Evolutionary conservation across 2,797 vertebrate genomes (phyloP).

Genomic region (Menidia menidia): DNA sequence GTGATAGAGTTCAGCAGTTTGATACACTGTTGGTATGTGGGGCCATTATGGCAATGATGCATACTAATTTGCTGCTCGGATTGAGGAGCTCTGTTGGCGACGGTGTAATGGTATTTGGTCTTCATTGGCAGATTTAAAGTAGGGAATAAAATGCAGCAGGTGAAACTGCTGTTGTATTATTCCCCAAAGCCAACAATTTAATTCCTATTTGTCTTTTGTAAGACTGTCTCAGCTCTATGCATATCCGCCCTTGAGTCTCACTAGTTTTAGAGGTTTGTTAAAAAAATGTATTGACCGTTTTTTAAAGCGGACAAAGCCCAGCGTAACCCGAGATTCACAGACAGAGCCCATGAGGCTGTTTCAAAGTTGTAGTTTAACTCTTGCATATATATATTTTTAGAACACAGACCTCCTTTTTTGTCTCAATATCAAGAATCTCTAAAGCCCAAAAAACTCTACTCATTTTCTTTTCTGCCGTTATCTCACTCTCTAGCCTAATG

Average conservation of each 20-base stretch:
- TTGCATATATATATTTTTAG: neutral
- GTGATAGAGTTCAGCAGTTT: conserved; percentile 62
- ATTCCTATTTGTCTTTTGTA: conserved; percentile 1
- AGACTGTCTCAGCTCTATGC: conserved; percentile 8
- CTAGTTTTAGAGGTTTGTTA: conserved; percentile 23
- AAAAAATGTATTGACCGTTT: conserved; percentile 26
- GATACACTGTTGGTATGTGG: conserved; percentile 49
- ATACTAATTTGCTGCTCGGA: conserved; percentile 61
- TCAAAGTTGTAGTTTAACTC: conserved; percentile 6
- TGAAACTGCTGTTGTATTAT: conserved; percentile 32
- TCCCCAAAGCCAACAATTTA: conserved; percentile 13
- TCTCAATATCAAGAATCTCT: conserved; percentile 15
- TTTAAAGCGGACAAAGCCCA: conserved; percentile 12
- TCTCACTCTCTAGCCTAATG: neutral
- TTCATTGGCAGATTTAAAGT: conserved; percentile 53
- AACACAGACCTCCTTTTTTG: neutral
- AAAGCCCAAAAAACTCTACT: neutral
- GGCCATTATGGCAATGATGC: conserved; percentile 67
- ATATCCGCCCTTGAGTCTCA: conserved; percentile 7
- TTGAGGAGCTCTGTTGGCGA: conserved; percentile 43
- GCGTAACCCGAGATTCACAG: conserved; percentile 2
- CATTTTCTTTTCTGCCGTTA: neutral
- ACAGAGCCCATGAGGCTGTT: neutral
- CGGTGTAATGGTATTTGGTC: conserved; percentile 25
- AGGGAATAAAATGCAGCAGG: conserved; percentile 37